Conservation (phyloP, 2,888 invertebrate species). For the Hipparchia sbordonii region DNA sequence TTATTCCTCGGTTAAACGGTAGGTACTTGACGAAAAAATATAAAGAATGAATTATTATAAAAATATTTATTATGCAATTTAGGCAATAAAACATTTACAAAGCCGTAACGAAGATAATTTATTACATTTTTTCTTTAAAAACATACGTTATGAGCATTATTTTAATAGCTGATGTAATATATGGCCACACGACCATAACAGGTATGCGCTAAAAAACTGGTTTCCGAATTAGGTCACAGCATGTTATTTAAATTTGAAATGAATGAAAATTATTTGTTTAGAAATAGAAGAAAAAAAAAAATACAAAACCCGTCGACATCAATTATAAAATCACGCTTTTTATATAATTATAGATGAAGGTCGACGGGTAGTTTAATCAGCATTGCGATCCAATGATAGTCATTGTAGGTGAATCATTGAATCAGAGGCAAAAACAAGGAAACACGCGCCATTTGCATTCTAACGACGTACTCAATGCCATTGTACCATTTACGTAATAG, state of each 20-base stretch:
- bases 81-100: too few relatives aligned
- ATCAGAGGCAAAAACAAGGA: slow-evolving; percentile 55
- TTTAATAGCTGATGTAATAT: slow-evolving; percentile 2
- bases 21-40: too few relatives aligned
- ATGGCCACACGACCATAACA: slow-evolving; percentile 8
- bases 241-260: slow-evolving; percentile 2
- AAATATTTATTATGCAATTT: too few relatives aligned
- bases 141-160: background rate
- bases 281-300: background rate
- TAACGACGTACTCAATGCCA: slow-evolving; percentile 49
- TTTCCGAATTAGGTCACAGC: slow-evolving; percentile 18
- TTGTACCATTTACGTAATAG: slow-evolving; percentile 39
- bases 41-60: too few relatives aligned
- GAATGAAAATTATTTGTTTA: slow-evolving; percentile 8
- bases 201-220: slow-evolving; percentile 10
- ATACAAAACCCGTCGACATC: slow-evolving; percentile 17
- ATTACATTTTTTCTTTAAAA: background rate
- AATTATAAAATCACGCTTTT: slow-evolving; percentile 18
- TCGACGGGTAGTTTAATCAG: slow-evolving; percentile 21
- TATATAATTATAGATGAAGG: slow-evolving; percentile 23
- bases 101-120: too few relatives aligned
- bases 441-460: slow-evolving; percentile 58
- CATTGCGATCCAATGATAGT: slow-evolving; percentile 33
- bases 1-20: too few relatives aligned
- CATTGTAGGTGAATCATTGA: slow-evolving; percentile 55